These are phyloP conservation scores for Solen grandis DNA, from an alignment of 1,140 invertebrate genomes.

Conservation along the genomic window DNA sequence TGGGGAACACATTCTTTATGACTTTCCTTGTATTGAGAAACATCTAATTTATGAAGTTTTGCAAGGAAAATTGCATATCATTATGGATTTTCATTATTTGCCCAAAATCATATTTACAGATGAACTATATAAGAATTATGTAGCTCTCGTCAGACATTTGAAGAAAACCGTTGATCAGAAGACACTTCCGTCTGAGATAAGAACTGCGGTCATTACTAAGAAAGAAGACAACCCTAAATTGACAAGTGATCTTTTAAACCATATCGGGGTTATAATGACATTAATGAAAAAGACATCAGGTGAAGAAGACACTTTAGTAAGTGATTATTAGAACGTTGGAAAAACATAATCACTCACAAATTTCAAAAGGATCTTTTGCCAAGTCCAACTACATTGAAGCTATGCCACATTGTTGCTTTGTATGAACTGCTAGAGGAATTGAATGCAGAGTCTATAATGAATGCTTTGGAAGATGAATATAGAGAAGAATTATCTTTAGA, in stretches of 20 bases:
- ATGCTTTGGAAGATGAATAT: background rate
- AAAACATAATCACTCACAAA: background rate
- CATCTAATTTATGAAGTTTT: too few species aligned
- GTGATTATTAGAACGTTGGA: conserved; percentile 28
- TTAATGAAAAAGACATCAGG: conserved; percentile 23
- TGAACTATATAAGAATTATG: conserved; percentile 38
- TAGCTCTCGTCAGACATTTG: conserved; percentile 1
- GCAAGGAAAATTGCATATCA: too few species aligned
- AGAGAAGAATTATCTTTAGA: background rate
- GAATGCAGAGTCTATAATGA: background rate
- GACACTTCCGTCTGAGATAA: conserved; percentile 1
- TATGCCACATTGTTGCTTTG: conserved; percentile 12
- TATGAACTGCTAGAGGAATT: conserved; percentile 34
- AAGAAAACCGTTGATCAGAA: background rate
- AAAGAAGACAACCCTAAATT: conserved; percentile 10
- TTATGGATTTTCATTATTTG: background rate
- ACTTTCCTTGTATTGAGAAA: too few species aligned
- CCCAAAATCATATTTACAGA: conserved; percentile 41
- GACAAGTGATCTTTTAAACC: conserved; percentile 8
- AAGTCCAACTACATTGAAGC: conserved; percentile 27
- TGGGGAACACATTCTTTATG: too few species aligned
- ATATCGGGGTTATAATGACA: conserved; percentile 31
- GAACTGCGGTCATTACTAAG: background rate
- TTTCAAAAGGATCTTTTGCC: conserved; percentile 40
- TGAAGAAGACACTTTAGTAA: conserved; percentile 6